Percentiles rank a stretch among this genome's conserved stretches.
Evolutionary conservation across 2,797 vertebrate species (phyloP).

Genomic region (Luscinia megarhynchos): DNA sequence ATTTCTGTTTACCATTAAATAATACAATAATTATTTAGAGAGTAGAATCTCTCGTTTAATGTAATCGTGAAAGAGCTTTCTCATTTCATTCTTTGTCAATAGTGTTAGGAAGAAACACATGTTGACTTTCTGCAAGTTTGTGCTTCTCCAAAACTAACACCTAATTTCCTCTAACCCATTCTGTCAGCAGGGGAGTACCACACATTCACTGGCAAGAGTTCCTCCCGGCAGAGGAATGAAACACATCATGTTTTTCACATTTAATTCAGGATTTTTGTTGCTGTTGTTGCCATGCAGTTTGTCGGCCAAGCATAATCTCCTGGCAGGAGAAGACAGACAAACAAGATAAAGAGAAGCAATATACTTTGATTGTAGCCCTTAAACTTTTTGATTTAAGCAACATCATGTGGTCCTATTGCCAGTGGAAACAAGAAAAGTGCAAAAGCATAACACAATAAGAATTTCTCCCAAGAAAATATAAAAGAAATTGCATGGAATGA

Average conservation of each 20-base stretch:
- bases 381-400: constrained; percentile 48
- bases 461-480: constrained; percentile 42
- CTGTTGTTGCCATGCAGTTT: constrained; percentile 9
- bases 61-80: background rate
- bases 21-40: background rate
- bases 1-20: background rate
- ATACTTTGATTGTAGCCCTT: constrained; percentile 38
- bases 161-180: constrained; percentile 3
- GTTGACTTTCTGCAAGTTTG: background rate
- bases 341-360: constrained; percentile 49
- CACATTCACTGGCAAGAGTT: background rate
- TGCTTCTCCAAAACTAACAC: constrained; percentile 6
- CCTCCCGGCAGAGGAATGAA: background rate
- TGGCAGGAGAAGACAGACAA: constrained; percentile 27
- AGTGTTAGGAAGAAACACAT: background rate
- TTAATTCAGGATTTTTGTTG: constrained; percentile 20
- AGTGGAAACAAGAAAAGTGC: constrained; percentile 41
- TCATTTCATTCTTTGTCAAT: background rate
- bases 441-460: background rate
- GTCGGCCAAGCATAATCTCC: constrained; percentile 19
- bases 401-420: constrained; percentile 9
- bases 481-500: constrained; percentile 24
- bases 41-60: background rate
- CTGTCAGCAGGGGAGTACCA: background rate
- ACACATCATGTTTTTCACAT: constrained; percentile 18